Percentiles rank a stretch among this genome's conserved stretches.
phyloP scores from a whole-genome alignment of 2,113 vertebrate species.

The Meleagris gallopavo region DNA sequence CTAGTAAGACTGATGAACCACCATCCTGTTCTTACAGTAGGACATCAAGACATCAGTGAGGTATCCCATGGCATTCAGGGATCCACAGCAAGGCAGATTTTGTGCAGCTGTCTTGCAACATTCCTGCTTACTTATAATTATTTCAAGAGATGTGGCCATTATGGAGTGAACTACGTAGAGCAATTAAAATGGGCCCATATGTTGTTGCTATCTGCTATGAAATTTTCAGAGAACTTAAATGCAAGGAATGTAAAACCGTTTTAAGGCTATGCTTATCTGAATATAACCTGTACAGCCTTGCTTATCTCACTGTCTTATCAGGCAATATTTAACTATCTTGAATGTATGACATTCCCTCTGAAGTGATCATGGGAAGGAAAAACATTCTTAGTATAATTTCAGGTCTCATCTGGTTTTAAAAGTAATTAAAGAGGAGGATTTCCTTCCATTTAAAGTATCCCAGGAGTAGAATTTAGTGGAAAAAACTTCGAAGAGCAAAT shows the following conservation, averaged over 20 bases:
- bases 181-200: not conserved
- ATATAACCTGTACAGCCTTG: not conserved
- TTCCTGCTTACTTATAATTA: not conserved
- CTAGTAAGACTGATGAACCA: not conserved
- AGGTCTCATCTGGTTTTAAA: slow-evolving; percentile 16
- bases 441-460: slow-evolving; percentile 48
- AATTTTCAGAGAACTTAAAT: not conserved
- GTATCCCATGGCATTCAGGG: not conserved
- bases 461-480: slow-evolving; percentile 43
- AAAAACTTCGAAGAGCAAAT: slow-evolving; percentile 51
- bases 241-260: not conserved
- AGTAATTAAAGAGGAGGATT: slow-evolving; percentile 41
- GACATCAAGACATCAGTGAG: not conserved
- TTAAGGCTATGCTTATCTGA: not conserved
- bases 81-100: not conserved
- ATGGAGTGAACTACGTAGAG: not conserved
- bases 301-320: not conserved
- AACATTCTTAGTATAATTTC: not conserved
- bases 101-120: not conserved
- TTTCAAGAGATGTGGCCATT: not conserved
- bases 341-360: not conserved
- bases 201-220: not conserved
- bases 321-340: not conserved
- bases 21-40: not conserved
- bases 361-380: not conserved